These are phyloP conservation scores for Apamea anceps DNA, from an alignment of 2,888 invertebrate genomes.

Conservation along the genomic window DNA sequence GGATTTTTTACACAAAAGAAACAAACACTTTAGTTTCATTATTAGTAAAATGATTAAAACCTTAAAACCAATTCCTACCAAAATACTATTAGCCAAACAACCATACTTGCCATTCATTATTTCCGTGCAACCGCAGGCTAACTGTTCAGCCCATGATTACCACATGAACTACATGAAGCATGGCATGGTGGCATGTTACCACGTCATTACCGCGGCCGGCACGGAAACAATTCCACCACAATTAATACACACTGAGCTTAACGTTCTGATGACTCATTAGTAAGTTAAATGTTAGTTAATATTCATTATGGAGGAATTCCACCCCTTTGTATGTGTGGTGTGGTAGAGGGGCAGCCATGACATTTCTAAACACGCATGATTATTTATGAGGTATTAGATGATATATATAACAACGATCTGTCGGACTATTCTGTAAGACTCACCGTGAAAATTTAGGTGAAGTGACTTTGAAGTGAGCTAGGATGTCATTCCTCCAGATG, in stretches of 20 bases:
- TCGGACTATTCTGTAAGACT: too few relatives aligned
- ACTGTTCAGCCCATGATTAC: slow-evolving; percentile 46
- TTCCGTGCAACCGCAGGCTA: slow-evolving; percentile 36
- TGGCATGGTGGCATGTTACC: slow-evolving; percentile 70
- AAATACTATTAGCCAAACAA: slow-evolving; percentile 24
- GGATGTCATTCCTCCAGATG: too few relatives aligned
- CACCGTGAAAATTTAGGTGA: too few relatives aligned
- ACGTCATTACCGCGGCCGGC: slow-evolving; percentile 66
- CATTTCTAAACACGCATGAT: too few relatives aligned
- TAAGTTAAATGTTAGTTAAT: slow-evolving; percentile 14
- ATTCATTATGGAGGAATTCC: slow-evolving; percentile 23
- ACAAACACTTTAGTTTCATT: too few relatives aligned
- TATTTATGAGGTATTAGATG: too few relatives aligned
- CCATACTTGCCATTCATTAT: slow-evolving; percentile 14
- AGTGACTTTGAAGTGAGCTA: too few relatives aligned
- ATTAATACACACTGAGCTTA: slow-evolving; percentile 62
- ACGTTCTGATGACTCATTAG: slow-evolving; percentile 68
- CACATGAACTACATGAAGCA: slow-evolving; percentile 40
- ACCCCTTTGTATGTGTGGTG: not conserved
- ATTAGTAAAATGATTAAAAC: not conserved
- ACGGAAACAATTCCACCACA: slow-evolving; percentile 69
- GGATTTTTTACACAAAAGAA: too few relatives aligned
- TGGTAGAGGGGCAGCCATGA: not conserved
- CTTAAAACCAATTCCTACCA: not conserved
- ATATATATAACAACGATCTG: too few relatives aligned